Base-by-base conservation (phyloP, 2,113 vertebrate genomes). In the Paramisgurnus dabryanus region DNA sequence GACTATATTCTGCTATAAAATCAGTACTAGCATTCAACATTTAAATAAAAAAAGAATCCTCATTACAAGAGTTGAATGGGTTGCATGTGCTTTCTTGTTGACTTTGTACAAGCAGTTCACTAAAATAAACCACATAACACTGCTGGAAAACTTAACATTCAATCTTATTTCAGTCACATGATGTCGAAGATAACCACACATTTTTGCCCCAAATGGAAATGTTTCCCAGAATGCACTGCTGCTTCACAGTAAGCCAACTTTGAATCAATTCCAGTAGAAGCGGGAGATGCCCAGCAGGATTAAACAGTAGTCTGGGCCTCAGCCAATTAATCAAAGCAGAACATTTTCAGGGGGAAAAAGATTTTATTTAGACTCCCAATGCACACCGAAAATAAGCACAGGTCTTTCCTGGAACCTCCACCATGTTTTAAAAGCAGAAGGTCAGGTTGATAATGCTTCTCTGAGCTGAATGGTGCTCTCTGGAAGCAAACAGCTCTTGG, bases 321-420 rank as follows among this genome's bases (percentile, higher is more conserved):
- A 11, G 76, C 76, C 83, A 87, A 83, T 87, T 74, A 85, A 85
- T 81, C 79, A 78, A 74, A 80, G 73, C 43, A 49, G 73, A 61
- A 77, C 15, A 34, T 17, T 17, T 73, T 57, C 64, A 63, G 47
- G 71, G 34, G 63, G 27, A 40, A 39, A 67, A 66, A 15, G 7
- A 27, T 53, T 65, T 78, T 71, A 72, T 17, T 78, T 40, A 49
- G 55, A 79, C 58, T 61, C 63, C 71, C 60, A 63, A 71, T 66
- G 61, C 58, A 76, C 67, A 75, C 15, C 43, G 41, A 60, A 68
- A 84, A 73, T 47, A 73, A 76, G 78, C 50, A 63, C 83, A 81
- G 58, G 50, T 47, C 6, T 66, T 76, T 78, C 79, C 72, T 47
- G 18, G 50, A 76, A 80, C 78, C 78, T 73, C 72, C 50, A 27